Evolutionary conservation across 2,113 vertebrate species (phyloP).

Genomic region (Rhabdomys dilectus): DNA sequence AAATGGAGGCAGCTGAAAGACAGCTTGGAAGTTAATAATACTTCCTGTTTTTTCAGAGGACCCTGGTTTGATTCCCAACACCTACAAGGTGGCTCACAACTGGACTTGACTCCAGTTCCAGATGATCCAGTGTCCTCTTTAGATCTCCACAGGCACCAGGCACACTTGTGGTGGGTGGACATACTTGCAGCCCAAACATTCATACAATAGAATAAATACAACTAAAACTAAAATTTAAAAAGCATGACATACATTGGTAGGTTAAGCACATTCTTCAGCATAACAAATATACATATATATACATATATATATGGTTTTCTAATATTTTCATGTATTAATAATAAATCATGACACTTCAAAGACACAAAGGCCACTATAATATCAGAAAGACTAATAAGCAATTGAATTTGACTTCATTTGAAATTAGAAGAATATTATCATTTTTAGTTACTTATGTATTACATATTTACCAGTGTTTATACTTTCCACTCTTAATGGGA

Average conservation of each 20-base stretch:
- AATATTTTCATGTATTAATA: slow-evolving; percentile 45
- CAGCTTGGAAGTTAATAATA: not conserved
- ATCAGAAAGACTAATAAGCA: slow-evolving; percentile 43
- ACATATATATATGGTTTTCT: not conserved
- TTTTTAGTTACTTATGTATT: not conserved
- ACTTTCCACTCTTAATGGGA: slow-evolving; percentile 97
- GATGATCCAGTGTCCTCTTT: not conserved
- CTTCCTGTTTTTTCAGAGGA: not conserved
- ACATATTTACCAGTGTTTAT: slow-evolving; percentile 95
- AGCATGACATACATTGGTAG: not conserved
- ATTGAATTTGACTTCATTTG: not conserved
- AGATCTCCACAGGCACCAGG: not conserved
- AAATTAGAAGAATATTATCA: slow-evolving; percentile 23
- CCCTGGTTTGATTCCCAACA: not conserved
- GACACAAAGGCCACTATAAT: not conserved
- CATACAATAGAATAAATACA: not conserved
- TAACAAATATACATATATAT: not conserved
- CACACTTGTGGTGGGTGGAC: not conserved
- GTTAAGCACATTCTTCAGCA: not conserved
- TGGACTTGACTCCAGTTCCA: not conserved
- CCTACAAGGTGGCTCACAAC: not conserved
- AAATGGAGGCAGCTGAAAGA: not conserved
- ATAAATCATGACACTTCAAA: not conserved
- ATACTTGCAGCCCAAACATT: not conserved
- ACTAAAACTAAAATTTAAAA: not conserved